Base-by-base conservation (phyloP, 2,797 vertebrate species). In the Falco biarmicus region DNA sequence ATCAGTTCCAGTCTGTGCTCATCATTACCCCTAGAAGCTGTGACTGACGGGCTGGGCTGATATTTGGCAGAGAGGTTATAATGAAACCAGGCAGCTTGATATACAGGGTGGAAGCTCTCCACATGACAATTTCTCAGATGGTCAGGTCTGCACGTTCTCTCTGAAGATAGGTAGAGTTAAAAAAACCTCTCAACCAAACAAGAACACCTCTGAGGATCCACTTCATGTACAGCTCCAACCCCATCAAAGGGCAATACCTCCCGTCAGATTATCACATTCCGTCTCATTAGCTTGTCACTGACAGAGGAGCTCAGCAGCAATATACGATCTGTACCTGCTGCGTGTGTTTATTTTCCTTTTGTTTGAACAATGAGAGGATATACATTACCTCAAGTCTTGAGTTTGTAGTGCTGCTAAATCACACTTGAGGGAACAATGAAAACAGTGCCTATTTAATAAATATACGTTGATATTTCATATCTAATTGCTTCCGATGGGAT, bases 401-500 rank as follows among this genome's bases (percentile, higher is more conserved):
- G 45, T 94, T 96, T 96, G 63, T 59, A 95, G 93, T 83, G 76
- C 84, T 96, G 84, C 95, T 95, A 95, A 97, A 98, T 97, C 89
- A 88, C 53, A 82, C 96, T 92, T 79, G 53, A 79, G 97, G 95
- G 97, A 97, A 95, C 92, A 94, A 95, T 96, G 90, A 97, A 96
- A 94, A 85, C 47, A 71, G 89, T 15, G 13, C 82, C 87, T 96
- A 86, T 92, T 97, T 96, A 97, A 96, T 97, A 98, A 97, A 96
- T 96, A 96, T 90, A 91, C 83, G 74, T 92, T 97, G 96, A 96
- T 97, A 82, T 96, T 84, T 93, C 84, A 94, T 87, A 84, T 87
- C 87, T 98, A 98, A 98, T 98, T 98, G 96, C 97, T 98, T 98
- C 96, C 97, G 97, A 51, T 3, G 97, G 97, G 98, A 97, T 95